These are phyloP conservation scores for Eupithecia pulchellata DNA, from an alignment of 2,888 invertebrate genomes.

Conservation along the genomic window DNA sequence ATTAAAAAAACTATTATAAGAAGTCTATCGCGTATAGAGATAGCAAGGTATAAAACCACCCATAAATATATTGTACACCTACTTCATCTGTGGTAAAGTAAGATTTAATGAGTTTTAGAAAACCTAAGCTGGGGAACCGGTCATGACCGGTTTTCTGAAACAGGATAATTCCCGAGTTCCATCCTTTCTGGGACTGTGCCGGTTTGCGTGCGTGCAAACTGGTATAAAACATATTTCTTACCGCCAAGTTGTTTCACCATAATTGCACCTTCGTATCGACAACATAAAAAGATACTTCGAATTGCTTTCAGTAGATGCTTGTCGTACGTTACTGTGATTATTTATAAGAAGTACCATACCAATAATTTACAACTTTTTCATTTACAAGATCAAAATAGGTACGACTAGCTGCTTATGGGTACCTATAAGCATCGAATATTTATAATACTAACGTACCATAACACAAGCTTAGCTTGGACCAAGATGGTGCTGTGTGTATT, in stretches of 20 bases:
- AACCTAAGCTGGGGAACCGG: conserved; percentile 31
- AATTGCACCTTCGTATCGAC: neutral
- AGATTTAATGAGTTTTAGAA: conserved; percentile 6
- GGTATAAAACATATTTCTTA: neutral
- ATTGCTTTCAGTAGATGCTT: no score
- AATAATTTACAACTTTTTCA: no score
- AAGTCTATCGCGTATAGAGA: neutral
- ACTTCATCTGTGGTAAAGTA: neutral
- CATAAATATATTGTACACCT: neutral
- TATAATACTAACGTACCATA: no score
- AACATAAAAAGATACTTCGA: neutral
- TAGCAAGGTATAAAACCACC: neutral
- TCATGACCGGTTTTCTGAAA: conserved; percentile 25
- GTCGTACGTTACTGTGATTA: no score
- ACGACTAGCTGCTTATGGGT: no score
- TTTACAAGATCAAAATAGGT: no score
- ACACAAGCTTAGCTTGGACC: no score
- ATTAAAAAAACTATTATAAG: neutral
- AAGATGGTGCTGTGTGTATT: no score
- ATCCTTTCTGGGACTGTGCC: conserved; percentile 22
- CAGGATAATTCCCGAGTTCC: conserved; percentile 24
- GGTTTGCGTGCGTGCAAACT: conserved; percentile 24
- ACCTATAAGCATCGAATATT: no score
- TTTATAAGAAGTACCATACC: no score
- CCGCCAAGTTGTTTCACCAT: neutral